Percentiles rank a stretch among this genome's conserved stretches.
phyloP scores from a whole-genome alignment of 1,140 invertebrate species.

The Drosophila carrolli region DNA sequence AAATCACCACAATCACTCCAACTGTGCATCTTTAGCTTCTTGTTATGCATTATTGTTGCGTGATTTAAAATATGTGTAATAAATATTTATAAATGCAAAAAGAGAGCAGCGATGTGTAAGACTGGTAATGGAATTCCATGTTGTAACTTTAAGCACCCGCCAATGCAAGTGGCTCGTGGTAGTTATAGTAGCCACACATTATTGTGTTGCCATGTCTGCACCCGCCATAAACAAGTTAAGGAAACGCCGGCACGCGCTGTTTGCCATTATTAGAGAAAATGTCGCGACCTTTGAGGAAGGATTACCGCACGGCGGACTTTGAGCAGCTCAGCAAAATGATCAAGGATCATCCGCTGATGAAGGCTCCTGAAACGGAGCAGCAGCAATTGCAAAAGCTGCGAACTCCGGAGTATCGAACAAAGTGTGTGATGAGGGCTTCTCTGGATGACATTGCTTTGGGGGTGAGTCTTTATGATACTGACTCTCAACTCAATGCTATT shows the following conservation, averaged over 20 bases:
- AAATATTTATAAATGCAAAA: constrained; percentile 62
- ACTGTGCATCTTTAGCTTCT: neutral
- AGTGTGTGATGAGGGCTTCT: constrained; percentile 76
- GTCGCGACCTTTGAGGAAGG: constrained; percentile 51
- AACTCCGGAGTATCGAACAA: constrained; percentile 64
- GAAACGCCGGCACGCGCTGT: constrained; percentile 13
- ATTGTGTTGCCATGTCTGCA: constrained; percentile 46
- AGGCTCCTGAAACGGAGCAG: constrained; percentile 19
- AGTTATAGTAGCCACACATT: constrained; percentile 41
- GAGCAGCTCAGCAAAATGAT: constrained; percentile 60
- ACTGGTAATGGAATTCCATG: constrained; percentile 42
- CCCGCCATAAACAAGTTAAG: constrained; percentile 12
- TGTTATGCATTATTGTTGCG: constrained; percentile 22
- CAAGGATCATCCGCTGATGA: constrained; percentile 60
- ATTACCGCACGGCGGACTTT: constrained; percentile 66
- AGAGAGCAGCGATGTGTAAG: constrained; percentile 41
- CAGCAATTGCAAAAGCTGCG: constrained; percentile 56
- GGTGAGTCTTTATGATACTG: constrained; percentile 33
- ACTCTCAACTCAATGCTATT: too few relatives aligned
- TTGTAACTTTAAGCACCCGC: constrained; percentile 16
- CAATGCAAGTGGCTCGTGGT: constrained; percentile 24
- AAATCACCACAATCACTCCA: neutral
- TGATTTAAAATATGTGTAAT: constrained; percentile 42
- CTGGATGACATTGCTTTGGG: constrained; percentile 72
- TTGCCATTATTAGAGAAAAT: constrained; percentile 16